Percentiles rank a stretch among this genome's conserved stretches.
Evolutionary conservation across 2,113 vertebrate genomes (phyloP).

Genomic region (Edolisoma coerulescens): DNA sequence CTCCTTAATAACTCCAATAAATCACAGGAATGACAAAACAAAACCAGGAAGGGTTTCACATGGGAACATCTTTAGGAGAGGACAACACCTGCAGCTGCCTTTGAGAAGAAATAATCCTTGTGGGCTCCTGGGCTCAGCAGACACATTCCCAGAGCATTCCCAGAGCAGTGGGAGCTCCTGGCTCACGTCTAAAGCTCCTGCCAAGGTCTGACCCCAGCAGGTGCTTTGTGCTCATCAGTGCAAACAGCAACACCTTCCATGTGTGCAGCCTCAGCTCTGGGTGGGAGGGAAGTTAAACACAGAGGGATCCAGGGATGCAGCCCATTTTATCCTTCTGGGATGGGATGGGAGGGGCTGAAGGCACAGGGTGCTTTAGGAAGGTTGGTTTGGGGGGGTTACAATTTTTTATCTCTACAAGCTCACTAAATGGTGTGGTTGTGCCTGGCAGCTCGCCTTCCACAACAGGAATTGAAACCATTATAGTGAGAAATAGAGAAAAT

Average conservation of each 20-base stretch:
- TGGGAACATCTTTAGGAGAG: background rate
- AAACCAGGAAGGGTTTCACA: background rate
- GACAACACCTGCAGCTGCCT: background rate
- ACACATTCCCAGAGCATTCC: background rate
- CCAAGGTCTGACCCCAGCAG: background rate
- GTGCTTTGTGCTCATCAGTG: background rate
- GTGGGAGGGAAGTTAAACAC: fast-evolving
- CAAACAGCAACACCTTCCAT: background rate
- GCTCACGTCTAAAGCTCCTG: fast-evolving
- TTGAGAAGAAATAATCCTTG: background rate
- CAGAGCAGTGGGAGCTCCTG: background rate
- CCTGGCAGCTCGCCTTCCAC: background rate
- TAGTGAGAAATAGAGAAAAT: background rate
- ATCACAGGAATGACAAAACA: background rate
- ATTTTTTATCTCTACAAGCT: background rate
- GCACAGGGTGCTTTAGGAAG: background rate
- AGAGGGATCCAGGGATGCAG: background rate
- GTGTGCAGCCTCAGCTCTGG: background rate
- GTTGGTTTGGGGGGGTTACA: background rate
- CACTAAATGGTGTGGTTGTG: background rate
- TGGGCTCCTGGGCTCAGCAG: background rate
- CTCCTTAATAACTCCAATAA: background rate
- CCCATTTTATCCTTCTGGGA: background rate
- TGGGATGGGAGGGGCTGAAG: background rate
- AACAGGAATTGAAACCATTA: background rate